Evolutionary conservation across 2,888 invertebrate genomes (phyloP).

Genomic region (Idaea dimidiata): DNA sequence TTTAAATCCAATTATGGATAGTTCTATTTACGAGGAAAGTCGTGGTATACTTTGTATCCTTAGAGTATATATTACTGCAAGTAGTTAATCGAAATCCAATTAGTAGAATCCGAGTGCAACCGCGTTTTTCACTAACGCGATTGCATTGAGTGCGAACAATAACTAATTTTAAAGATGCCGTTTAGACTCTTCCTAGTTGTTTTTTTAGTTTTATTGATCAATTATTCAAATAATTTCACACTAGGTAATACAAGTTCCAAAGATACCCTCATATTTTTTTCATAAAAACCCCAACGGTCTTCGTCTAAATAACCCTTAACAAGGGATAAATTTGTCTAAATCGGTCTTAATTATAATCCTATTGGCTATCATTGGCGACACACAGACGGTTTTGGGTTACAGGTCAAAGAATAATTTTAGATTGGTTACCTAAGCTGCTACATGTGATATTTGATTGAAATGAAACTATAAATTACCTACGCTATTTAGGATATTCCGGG

Average conservation of each 20-base stretch:
- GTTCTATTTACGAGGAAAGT: too few species aligned
- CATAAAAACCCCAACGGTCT: background rate
- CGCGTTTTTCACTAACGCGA: too few species aligned
- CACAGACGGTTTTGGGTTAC: background rate
- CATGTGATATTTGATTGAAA: background rate
- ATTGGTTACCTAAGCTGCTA: background rate
- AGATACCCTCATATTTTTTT: background rate
- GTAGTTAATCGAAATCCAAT: too few species aligned
- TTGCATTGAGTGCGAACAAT: too few species aligned
- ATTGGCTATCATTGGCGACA: background rate
- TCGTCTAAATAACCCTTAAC: background rate
- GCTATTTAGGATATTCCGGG: too few species aligned
- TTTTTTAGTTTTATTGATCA: too few species aligned
- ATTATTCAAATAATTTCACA: background rate
- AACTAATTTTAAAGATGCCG: too few species aligned
- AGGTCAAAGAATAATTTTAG: background rate
- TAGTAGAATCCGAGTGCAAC: too few species aligned
- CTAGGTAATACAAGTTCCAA: background rate
- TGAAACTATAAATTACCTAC: background rate
- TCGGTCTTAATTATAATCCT: background rate
- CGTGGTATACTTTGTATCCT: too few species aligned
- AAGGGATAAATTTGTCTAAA: background rate
- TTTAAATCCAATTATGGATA: too few species aligned
- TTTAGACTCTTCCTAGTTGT: too few species aligned
- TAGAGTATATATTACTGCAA: too few species aligned